Base-by-base conservation (phyloP, 1,140 invertebrate species). In the Drosophila miranda region DNA sequence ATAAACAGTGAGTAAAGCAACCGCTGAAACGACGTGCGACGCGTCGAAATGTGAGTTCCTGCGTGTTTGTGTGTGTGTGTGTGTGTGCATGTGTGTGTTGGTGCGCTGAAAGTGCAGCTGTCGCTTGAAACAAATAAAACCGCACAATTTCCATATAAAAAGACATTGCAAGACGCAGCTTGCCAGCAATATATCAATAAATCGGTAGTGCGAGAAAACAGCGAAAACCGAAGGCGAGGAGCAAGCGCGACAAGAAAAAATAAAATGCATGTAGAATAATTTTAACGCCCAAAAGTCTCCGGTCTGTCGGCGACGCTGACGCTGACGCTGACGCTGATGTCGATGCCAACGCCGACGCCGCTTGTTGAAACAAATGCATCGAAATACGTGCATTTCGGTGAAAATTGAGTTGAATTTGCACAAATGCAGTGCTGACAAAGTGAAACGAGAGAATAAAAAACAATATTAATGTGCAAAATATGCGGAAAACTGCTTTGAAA, bases 281-380 rank as follows among this genome's bases (percentile, higher is more conserved):
- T n/a, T 77, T 41, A 55, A 84, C 80, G 75, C 80, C 81, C 81
- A 75, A 75, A 82, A 84, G 69, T 75, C 81, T 81, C 81, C 77
- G 77, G 81, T 70, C 53, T 60, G 75, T 68, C 75, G 75, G 61
- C 75, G 57, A 45, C 46, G 48, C 57, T n/a, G n/a, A n/a, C n/a
- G n/a, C n/a, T n/a, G n/a, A n/a, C n/a, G n/a, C n/a, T 48, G 67
- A 50, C 68, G 73, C 59, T 16, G 19, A 19, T 1, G 19, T 19
- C 19, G 19, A 19, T 19, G 19, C 19, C 19, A 19, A 19, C 46
- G 74, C 42, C 59, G 75, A 30, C 45, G 58, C 52, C 55, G 75
- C 62, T 61, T 49, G 61, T 57, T 61, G 56, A 71, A 78, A 76
- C 67, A 79, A 81, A 68, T 80, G 71, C 75, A 58, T 60, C 50